Evolutionary conservation across 1,140 invertebrate species (phyloP), one percentile per base, ranked within the genome.

Genomic region (Pogonomyrmex barbatus): DNA sequence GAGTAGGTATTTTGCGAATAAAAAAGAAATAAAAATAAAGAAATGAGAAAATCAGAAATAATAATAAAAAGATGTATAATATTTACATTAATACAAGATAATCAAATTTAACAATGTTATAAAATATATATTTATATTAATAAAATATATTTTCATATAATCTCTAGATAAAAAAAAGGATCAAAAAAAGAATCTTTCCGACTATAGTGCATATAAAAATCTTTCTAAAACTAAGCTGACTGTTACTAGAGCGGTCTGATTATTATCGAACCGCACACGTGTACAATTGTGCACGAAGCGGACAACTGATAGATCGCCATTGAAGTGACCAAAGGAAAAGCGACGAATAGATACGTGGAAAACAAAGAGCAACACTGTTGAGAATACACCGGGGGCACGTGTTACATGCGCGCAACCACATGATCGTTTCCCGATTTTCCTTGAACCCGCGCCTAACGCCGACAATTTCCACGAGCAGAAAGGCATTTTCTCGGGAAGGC

Each of bases 351-450:
- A 77, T 8, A 39, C 39, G 63, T 30, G 33, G 30, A 12, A 82
- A 71, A 88, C 76, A 89, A 77, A 82, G 56, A 82, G 83, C 68
- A 89, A 89, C 63, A 76, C 56, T 75, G 52, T 56, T n/a, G 54
- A 86, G 88, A 86, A 82, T 88, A 84, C 87, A 82, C 42, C 62
- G 68, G 8, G 24, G 68, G 83, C 83, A 88, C 87, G 83, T 88
- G 87, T 86, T 89, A 88, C 88, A 70, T 52, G 76, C 62, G 52
- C 79, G 83, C 82, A 58, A 88, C 76, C 83, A 52, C 87, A 78
- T 73, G 88, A 89, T 88, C 88, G 87, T 86, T 89, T 89, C 83
- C 56, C 83, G 54, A 88, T 88, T 88, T 87, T 70, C 62, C 73
- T 88, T 79, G 30, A 86, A 81, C 75, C 60, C 79, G 65, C 71